Evolutionary conservation across 2,113 vertebrate genomes (phyloP).

Genomic region (Gallinago undulata): DNA sequence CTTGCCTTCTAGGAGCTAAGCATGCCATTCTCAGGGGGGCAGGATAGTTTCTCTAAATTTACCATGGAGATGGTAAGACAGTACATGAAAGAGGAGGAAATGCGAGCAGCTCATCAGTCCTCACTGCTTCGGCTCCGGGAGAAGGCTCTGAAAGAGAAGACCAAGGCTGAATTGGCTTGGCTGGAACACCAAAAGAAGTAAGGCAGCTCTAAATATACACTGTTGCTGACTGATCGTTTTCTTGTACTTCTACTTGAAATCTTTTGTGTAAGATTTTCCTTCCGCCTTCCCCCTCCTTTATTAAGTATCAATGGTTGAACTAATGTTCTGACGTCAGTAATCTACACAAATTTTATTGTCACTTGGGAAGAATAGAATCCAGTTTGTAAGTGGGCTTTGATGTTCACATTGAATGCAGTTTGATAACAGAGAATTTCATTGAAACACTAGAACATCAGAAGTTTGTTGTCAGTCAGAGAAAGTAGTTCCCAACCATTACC

Average conservation of each 20-base stretch:
- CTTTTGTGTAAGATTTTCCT: background rate
- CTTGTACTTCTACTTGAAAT: background rate
- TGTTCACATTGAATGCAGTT: background rate
- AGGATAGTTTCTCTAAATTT: constrained; percentile 94
- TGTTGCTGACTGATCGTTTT: background rate
- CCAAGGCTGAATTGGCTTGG: constrained; percentile 93
- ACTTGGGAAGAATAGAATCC: background rate
- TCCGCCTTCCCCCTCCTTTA: background rate
- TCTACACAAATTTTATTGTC: background rate
- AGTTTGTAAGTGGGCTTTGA: background rate
- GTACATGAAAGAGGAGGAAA: constrained; percentile 97
- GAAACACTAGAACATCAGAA: background rate
- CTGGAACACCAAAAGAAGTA: constrained; percentile 93
- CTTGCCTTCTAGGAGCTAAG: constrained; percentile 76
- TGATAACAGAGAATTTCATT: background rate
- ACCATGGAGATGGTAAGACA: constrained; percentile 98
- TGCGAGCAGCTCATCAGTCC: constrained; percentile 92
- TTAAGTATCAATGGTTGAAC: background rate
- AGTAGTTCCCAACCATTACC: background rate
- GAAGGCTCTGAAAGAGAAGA: constrained; percentile 96
- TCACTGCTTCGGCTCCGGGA: constrained; percentile 91
- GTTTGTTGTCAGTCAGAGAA: background rate
- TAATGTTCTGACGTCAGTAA: background rate
- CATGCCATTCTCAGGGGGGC: constrained; percentile 89
- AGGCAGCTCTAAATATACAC: background rate